phyloP scores from a whole-genome alignment of 2,113 vertebrate genomes.

The western clawed frog (Xenopus tropicalis) region UCB_Xtro_10.0 CM004448.2:63131501-63132000 shows the following conservation, averaged over 20 bases:
- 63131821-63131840: conserved; percentile 33
- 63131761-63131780: conserved; percentile 43
- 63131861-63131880: too few relatives aligned
- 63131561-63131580: conserved; percentile 7
- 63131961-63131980: too few relatives aligned
- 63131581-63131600: too few relatives aligned
- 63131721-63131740: background rate
- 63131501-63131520: too few relatives aligned
- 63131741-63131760: conserved; percentile 31
- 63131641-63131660: background rate
- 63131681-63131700: conserved; percentile 44
- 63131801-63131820: conserved; percentile 24
- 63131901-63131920: too few relatives aligned
- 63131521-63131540: background rate
- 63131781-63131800: background rate
- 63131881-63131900: too few relatives aligned
- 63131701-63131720: conserved; percentile 31
- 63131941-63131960: too few relatives aligned
- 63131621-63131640: conserved; percentile 17
- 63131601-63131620: conserved; percentile 7
- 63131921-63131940: too few relatives aligned
- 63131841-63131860: conserved; percentile 13
- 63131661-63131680: background rate
- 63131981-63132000: too few relatives aligned
- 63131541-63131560: conserved; percentile 30